phyloP scores from a whole-genome alignment of 2,888 invertebrate species.

The Baronia brevicornis region DNA sequence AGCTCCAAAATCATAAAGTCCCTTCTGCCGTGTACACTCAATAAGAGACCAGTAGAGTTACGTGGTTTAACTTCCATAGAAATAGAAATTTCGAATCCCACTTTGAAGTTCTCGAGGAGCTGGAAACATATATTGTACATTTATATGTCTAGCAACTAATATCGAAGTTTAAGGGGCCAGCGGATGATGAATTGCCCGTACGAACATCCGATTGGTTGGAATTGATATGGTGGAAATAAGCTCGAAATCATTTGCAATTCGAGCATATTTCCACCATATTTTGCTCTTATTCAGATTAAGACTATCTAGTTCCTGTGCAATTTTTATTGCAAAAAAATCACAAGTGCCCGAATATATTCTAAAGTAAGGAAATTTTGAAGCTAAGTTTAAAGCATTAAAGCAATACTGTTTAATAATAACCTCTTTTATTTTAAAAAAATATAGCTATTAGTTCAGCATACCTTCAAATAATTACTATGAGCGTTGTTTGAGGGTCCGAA shows the following conservation, averaged over 20 bases:
- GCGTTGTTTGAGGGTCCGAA: slow-evolving; percentile 79
- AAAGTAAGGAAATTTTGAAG: too few species aligned
- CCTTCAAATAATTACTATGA: slow-evolving; percentile 82
- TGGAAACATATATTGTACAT: slow-evolving; percentile 25
- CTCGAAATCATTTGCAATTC: too few species aligned
- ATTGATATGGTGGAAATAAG: too few species aligned
- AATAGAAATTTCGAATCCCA: slow-evolving; percentile 86
- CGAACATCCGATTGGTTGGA: too few species aligned
- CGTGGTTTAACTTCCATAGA: slow-evolving; percentile 92
- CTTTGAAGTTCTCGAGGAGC: slow-evolving; percentile 82
- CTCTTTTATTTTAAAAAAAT: not conserved
- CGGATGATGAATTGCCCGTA: too few species aligned
- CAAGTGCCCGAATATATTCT: too few species aligned
- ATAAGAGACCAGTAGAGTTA: slow-evolving; percentile 86
- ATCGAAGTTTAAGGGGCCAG: too few species aligned
- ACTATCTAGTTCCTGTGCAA: too few species aligned
- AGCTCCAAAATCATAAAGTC: slow-evolving; percentile 93
- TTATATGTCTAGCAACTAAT: slow-evolving; percentile 5
- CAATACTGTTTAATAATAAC: not conserved
- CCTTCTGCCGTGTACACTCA: slow-evolving; percentile 88
- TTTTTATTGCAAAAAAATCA: too few species aligned
- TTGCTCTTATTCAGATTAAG: too few species aligned
- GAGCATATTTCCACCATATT: too few species aligned
- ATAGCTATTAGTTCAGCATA: slow-evolving; percentile 35
- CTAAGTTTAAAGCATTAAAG: too few species aligned